These are phyloP conservation scores for Ophiothrix spiculata DNA, from an alignment of 35 echinoderm and acorn worm genomes.

Conservation along the genomic window DNA sequence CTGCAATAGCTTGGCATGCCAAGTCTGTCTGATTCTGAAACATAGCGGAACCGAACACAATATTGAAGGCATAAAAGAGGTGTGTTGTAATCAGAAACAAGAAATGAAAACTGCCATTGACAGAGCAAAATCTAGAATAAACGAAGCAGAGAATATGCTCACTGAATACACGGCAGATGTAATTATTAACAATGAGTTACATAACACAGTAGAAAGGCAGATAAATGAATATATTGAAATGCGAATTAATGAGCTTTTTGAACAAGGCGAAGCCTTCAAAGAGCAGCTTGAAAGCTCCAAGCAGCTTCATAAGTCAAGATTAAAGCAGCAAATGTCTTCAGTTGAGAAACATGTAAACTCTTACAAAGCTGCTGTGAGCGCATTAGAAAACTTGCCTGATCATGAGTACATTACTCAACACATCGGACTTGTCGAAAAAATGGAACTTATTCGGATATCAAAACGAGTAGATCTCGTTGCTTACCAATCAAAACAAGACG, in stretches of 20 bases:
- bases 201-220: not conserved
- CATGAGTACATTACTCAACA: not conserved
- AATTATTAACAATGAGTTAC: not conserved
- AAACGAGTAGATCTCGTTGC: not conserved
- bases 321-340: not conserved
- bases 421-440: not conserved
- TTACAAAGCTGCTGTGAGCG: not conserved
- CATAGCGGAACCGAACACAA: not conserved
- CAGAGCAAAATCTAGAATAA: not conserved
- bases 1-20: not conserved
- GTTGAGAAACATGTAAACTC: not conserved
- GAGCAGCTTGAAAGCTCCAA: not conserved
- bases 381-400: not conserved
- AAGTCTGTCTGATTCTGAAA: not conserved
- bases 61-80: not conserved
- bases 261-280: not conserved
- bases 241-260: not conserved
- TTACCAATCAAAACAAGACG: not conserved
- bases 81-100: not conserved
- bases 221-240: not conserved
- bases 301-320: not conserved
- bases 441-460: not conserved
- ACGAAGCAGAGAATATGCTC: not conserved
- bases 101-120: not conserved
- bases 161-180: not conserved